A percentile compares a stretch with the other conserved stretches of the same genome.
Conservation (phyloP, 2,113 vertebrate genomes). For the Callionymus lyra region DNA sequence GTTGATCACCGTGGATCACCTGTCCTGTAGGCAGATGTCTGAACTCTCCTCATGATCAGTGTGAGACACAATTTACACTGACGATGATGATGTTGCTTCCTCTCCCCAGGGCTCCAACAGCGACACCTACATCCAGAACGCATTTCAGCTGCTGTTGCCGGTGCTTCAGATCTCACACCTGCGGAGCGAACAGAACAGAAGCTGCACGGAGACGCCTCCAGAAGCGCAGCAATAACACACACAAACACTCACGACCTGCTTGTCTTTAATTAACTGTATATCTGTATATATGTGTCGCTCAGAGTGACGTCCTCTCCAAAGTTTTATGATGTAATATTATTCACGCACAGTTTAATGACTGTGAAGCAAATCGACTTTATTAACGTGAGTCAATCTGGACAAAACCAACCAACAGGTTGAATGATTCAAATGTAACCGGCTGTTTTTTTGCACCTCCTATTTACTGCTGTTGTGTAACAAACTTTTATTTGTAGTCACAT, state of each 20-base stretch:
- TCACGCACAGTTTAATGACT: too few species aligned
- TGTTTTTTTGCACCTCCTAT: constrained; percentile 25
- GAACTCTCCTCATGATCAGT: too few species aligned
- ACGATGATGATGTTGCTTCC: constrained; percentile 2
- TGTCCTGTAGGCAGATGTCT: too few species aligned
- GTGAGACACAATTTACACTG: background rate
- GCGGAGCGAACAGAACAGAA: constrained; percentile 60
- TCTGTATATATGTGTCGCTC: constrained; percentile 17
- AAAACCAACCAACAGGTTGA: too few species aligned
- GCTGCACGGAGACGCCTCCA: constrained; percentile 27
- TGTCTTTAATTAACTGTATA: constrained; percentile 30
- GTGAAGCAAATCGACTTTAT: too few species aligned
- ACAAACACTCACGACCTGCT: constrained; percentile 12
- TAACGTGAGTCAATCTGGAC: too few species aligned
- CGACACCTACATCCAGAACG: constrained; percentile 83
- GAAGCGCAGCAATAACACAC: constrained; percentile 38
- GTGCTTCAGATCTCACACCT: constrained; percentile 86
- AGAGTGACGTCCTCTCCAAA: too few species aligned
- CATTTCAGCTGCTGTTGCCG: constrained; percentile 88
- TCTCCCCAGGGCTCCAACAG: constrained; percentile 82
- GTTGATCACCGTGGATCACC: too few species aligned
- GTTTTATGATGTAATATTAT: too few species aligned
- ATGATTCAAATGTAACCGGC: too few species aligned
- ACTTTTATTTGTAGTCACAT: too few species aligned
- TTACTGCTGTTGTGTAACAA: constrained; percentile 6